Conservation (phyloP, 2,113 vertebrate genomes). For the Chaetorhynchus papuensis region DNA sequence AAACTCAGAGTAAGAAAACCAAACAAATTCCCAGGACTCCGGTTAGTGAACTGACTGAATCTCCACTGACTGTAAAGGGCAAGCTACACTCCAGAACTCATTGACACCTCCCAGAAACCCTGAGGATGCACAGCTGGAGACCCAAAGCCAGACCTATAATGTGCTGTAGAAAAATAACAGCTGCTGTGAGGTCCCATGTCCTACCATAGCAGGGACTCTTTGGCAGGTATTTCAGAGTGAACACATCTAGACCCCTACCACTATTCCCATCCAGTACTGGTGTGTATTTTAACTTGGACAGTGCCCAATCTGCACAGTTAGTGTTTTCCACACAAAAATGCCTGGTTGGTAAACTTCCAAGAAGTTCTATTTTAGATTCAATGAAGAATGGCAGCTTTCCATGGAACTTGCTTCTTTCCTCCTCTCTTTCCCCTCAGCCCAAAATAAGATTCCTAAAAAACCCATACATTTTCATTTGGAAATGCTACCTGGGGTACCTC, state of each 20-base stretch:
- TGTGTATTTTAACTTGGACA: constrained; percentile 44
- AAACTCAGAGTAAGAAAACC: background rate
- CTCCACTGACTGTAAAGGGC: background rate
- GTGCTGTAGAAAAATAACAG: background rate
- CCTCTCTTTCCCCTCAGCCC: background rate
- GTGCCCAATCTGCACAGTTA: background rate
- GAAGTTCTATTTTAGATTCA: constrained; percentile 28
- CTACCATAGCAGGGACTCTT: background rate
- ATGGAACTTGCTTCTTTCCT: background rate
- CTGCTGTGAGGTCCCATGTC: background rate
- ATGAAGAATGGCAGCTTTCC: constrained; percentile 21
- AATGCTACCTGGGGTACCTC: background rate
- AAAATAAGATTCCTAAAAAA: background rate
- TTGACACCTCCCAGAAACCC: background rate
- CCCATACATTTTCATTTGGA: background rate
- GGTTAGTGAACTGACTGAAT: background rate
- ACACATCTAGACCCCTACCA: background rate
- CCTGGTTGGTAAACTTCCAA: constrained; percentile 35
- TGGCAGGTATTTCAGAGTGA: background rate
- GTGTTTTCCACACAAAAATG: constrained; percentile 51
- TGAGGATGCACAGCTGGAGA: background rate
- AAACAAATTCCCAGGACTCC: background rate
- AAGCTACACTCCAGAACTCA: background rate
- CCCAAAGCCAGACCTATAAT: background rate
- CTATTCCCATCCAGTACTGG: background rate